Evolutionary conservation across 2,113 vertebrate species (phyloP).

Genomic region (Melanerpes formicivorus): DNA sequence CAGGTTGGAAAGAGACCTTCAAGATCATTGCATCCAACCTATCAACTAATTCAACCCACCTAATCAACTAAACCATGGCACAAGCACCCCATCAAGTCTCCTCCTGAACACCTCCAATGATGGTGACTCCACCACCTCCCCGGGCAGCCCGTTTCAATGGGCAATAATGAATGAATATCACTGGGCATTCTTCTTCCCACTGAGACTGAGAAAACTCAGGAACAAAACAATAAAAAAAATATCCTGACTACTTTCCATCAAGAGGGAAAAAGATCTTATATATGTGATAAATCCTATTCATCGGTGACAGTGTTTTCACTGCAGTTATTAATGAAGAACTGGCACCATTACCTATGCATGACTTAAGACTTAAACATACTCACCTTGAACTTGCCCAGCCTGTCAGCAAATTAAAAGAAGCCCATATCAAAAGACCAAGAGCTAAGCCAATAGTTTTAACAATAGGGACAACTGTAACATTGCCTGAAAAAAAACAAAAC

Average conservation of each 20-base stretch:
- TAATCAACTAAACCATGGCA: too few species aligned
- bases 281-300: neutral
- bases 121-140: too few species aligned
- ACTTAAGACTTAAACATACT: neutral
- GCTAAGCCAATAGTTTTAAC: conserved; percentile 90
- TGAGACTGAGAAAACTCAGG: neutral
- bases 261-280: neutral
- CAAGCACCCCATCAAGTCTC: too few species aligned
- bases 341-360: neutral
- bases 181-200: neutral
- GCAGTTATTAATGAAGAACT: neutral
- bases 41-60: too few species aligned
- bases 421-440: conserved; percentile 89
- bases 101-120: too few species aligned
- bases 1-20: too few species aligned
- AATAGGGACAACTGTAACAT: conserved; percentile 85
- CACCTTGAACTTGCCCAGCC: conserved; percentile 93
- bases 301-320: neutral
- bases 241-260: neutral
- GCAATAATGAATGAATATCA: neutral
- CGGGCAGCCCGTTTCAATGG: too few species aligned
- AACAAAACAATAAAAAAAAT: neutral
- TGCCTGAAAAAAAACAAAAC: conserved; percentile 76
- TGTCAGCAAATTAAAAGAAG: conserved; percentile 86
- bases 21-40: too few species aligned